Conservation (phyloP, 2,797 vertebrate genomes). For the Furcifer pardalis region DNA sequence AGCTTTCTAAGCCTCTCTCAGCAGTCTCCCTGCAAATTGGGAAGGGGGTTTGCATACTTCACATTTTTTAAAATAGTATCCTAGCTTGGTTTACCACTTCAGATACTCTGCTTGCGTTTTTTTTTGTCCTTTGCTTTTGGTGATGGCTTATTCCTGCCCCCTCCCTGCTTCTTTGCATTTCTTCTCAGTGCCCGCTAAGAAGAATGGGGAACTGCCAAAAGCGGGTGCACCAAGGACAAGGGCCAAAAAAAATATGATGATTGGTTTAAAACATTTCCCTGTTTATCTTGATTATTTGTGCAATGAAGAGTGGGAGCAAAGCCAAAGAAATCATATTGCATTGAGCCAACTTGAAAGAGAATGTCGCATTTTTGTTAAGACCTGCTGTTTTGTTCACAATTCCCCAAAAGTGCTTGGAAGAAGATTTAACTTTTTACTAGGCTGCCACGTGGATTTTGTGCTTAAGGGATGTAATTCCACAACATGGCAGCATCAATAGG, state of each 20-base stretch:
- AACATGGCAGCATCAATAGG: not conserved
- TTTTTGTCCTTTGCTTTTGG: rapidly evolving
- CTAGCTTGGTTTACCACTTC: constrained; percentile 16
- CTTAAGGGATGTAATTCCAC: constrained; percentile 1
- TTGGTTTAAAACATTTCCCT: constrained; percentile 27
- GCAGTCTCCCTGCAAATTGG: constrained; percentile 37
- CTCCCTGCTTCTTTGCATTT: not conserved
- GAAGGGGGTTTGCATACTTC: not conserved
- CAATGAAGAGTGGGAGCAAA: constrained; percentile 4
- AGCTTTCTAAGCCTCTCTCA: constrained; percentile 24
- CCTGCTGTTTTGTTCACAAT: not conserved
- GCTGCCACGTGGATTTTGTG: constrained; percentile 21
- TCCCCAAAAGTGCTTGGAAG: constrained; percentile 5
- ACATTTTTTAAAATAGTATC: constrained; percentile 38
- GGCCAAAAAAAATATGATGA: not conserved
- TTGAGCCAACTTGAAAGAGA: constrained; percentile 24
- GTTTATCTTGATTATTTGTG: constrained; percentile 26
- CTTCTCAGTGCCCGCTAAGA: not conserved
- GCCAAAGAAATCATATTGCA: constrained; percentile 8
- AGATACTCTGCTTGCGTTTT: not conserved
- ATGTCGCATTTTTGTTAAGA: constrained; percentile 21
- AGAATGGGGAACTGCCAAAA: not conserved
- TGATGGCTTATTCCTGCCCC: not conserved
- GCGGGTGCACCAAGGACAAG: not conserved
- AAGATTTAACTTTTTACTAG: not conserved